Evolutionary conservation across 1,140 invertebrate species (phyloP), one percentile per base, ranked within the genome.

Genomic region (Eueides isabella): DNA sequence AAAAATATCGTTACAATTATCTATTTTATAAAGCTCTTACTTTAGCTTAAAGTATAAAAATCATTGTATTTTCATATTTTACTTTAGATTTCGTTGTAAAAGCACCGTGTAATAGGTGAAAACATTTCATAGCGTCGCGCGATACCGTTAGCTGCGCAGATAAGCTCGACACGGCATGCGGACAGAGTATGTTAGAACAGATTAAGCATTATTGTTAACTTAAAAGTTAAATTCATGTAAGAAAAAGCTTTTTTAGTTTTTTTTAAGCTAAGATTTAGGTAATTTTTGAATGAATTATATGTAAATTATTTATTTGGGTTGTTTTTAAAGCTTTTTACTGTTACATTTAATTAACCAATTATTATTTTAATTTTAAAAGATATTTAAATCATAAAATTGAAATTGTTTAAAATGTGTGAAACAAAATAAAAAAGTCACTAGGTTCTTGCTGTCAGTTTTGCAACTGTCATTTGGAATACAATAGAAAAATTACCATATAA

Each of bases 81-180:
- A 48, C 41, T n/a, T 48, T 48, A 48, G 7, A 48, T 19, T 48
- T 48, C 41, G 41, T 48, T 19, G 23, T 55, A 26, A 23, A 55
- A 55, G n/a, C 48, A 5, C 11, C 23, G 48, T 55, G 48, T 55
- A 55, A 23, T 55, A 55, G 48, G 48, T 26, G 48, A 69, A 69
- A 61, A 69, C 67, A 69, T 69, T 61, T 69, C 67, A 61, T 69
- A 61, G 44, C 67, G 44, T 69, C 67, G 28, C 48, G 16, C 28
- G 48, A 30, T 69, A 31, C 67, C 67, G 67, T 69, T 69, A 69
- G 66, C 11, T 9, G 66, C 38, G 35, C 16, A 35, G 67, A 69
- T 69, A 67, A 69, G 48, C 19, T 26, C 26, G 48, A 61, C 67
- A 61, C 41, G 48, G 19, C 29, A 28, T 30, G 65, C 35, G 44